Conservation (phyloP, 2,113 vertebrate genomes). For the Pteronura brasiliensis region DNA sequence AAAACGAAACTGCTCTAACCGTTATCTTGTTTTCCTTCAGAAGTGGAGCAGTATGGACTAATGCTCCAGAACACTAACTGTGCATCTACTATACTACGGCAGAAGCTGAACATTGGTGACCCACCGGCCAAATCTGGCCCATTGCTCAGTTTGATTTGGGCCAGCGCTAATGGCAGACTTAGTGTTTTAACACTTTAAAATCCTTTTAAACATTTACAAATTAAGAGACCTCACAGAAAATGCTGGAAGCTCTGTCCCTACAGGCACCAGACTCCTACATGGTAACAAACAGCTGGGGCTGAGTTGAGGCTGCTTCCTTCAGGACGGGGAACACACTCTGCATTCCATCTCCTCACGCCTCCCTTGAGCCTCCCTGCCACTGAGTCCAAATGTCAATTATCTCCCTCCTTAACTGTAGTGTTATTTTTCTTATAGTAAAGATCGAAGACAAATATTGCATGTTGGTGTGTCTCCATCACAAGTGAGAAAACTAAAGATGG, state of each 20-base stretch:
- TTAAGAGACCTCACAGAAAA: neutral
- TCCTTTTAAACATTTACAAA: neutral
- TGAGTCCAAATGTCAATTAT: neutral
- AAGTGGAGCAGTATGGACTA: neutral
- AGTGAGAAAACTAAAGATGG: neutral
- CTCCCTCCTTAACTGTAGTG: neutral
- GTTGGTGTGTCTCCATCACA: neutral
- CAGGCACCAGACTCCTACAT: neutral
- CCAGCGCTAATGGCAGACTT: neutral
- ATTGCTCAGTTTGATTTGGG: neutral
- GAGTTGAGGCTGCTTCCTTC: accelerated
- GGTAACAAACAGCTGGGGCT: neutral
- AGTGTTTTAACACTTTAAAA: neutral
- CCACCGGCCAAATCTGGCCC: neutral
- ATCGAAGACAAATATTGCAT: neutral
- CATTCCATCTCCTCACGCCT: neutral
- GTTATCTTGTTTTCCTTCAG: neutral
- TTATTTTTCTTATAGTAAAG: neutral
- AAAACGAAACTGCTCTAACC: neutral
- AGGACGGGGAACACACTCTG: neutral
- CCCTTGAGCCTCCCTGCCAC: neutral
- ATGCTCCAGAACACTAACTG: neutral
- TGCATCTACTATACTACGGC: neutral
- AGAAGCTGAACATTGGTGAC: neutral
- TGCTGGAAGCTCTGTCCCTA: neutral